Conservation (phyloP, 2,888 invertebrate genomes). For the Hermaeophaga mercurialis region DNA sequence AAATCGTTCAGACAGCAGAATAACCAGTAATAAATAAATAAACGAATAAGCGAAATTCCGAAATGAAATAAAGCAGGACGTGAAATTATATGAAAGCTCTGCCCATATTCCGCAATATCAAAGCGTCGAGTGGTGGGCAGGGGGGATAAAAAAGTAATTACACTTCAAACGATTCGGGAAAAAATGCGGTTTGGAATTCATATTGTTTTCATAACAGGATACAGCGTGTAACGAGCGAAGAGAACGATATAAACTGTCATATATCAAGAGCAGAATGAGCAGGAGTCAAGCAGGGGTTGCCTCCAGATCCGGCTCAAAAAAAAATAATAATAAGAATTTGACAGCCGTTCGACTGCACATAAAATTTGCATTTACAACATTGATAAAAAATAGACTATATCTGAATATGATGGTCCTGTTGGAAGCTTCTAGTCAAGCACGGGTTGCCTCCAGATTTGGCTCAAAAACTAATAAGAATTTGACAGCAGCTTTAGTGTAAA, state of each 20-base stretch:
- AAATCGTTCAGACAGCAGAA: too few species aligned
- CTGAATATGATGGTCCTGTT: too few species aligned
- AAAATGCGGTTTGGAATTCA: conserved; percentile 59
- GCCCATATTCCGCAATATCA: conserved; percentile 12
- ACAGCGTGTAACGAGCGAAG: conserved; percentile 47
- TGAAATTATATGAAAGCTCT: too few species aligned
- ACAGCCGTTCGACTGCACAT: too few species aligned
- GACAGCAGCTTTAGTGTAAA: too few species aligned
- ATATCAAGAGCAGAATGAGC: conserved; percentile 50
- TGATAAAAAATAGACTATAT: too few species aligned
- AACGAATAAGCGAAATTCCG: conserved; percentile 53
- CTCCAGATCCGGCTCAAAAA: conserved; percentile 2
- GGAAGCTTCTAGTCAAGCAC: too few species aligned
- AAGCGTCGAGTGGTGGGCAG: background rate
- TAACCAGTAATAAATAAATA: too few species aligned
- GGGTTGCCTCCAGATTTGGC: too few species aligned
- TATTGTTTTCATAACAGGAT: conserved; percentile 59
- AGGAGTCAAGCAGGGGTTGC: conserved; percentile 44
- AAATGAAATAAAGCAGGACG: conserved; percentile 52
- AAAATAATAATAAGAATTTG: too few species aligned
- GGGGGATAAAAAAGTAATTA: conserved; percentile 54
- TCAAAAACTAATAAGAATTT: too few species aligned
- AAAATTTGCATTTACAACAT: too few species aligned
- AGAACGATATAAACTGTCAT: conserved; percentile 53
- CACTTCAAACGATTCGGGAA: conserved; percentile 58